Base-by-base conservation (phyloP, 2,797 vertebrate species). In the Dermochelys coriacea region DNA sequence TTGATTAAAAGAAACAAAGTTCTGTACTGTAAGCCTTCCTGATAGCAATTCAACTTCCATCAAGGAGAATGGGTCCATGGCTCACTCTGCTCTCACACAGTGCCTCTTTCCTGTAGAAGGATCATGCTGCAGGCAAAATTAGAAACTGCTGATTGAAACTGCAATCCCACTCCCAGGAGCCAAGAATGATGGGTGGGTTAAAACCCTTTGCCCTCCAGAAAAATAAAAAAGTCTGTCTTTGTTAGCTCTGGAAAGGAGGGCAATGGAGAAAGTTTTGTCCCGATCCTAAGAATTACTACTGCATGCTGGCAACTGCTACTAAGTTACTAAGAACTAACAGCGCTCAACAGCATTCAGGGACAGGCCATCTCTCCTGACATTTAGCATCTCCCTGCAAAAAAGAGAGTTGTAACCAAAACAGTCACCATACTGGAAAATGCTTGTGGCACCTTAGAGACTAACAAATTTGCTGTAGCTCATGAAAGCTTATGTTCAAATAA, bases 141-240 rank as follows among this genome's bases (percentile, higher is more conserved):
- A 61, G 16, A 23, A 5, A 19, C 18, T 71, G 1, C 0, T 45
- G 49, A 57, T 5, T 2, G 74, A 89, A 77, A 41, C 2, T 0
- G 0, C 3, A 37, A 21, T 19, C 8, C 37, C 16, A 1, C 52
- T 93, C 5, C 50, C 4, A 34, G 54, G 85, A 84, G n/a, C 64
- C 16, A 88, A 75, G 37, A 79, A 49, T 4, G 87, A 25, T 4
- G 4, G 86, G 4, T 49, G 3, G 21, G 34, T 45, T 2, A 83
- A 1, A 55, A 74, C 77, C 4, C 19, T 3, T 59, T 88, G 51
- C 57, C 12, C 52, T 78, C 2, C 21, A 83, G 84, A 3, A 89
- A 16, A 61, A 29, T 14, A 85, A 77, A 93, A 68, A 8, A 37
- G 3, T 51, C 27, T 82, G 2, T 29, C 41, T 80, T 93, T 25